Conservation (phyloP, 1,140 invertebrate species). For the Drosophila murphyi region DNA sequence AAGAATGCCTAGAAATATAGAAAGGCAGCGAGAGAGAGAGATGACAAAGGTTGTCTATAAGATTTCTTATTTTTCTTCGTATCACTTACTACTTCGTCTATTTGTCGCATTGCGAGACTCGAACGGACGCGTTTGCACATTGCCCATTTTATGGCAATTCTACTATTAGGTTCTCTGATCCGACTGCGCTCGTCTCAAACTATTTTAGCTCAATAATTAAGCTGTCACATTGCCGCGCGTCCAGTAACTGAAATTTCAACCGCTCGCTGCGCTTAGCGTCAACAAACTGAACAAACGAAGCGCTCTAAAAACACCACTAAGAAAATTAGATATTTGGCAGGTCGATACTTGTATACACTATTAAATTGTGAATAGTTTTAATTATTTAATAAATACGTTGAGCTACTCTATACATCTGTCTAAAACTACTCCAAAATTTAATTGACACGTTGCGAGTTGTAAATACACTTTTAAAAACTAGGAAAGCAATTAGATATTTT, state of each 20-base stretch:
- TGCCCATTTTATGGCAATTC: conserved; percentile 61
- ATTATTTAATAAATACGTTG: too few species aligned
- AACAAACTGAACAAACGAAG: conserved; percentile 64
- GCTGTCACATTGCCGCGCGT: conserved; percentile 44
- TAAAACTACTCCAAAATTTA: too few species aligned
- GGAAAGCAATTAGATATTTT: too few species aligned
- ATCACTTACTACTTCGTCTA: conserved; percentile 70
- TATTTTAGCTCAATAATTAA: conserved; percentile 36
- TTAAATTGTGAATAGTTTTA: background rate
- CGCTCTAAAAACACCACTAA: conserved; percentile 35
- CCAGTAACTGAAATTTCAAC: conserved; percentile 57
- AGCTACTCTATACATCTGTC: too few species aligned
- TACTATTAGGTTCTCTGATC: conserved; percentile 7
- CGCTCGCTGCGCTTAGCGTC: conserved; percentile 44
- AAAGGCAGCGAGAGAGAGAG: background rate
- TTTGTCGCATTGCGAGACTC: conserved; percentile 52
- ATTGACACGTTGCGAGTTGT: too few species aligned
- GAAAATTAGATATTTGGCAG: background rate
- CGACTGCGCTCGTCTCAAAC: conserved; percentile 10
- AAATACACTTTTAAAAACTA: too few species aligned
- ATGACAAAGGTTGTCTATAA: background rate
- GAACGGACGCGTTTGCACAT: conserved; percentile 57
- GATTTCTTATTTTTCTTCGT: background rate
- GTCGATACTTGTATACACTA: conserved; percentile 27
- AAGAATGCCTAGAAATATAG: conserved; percentile 59